Evolutionary conservation across 2,888 invertebrate species (phyloP).

Genomic region (Thymelicus lineola): DNA sequence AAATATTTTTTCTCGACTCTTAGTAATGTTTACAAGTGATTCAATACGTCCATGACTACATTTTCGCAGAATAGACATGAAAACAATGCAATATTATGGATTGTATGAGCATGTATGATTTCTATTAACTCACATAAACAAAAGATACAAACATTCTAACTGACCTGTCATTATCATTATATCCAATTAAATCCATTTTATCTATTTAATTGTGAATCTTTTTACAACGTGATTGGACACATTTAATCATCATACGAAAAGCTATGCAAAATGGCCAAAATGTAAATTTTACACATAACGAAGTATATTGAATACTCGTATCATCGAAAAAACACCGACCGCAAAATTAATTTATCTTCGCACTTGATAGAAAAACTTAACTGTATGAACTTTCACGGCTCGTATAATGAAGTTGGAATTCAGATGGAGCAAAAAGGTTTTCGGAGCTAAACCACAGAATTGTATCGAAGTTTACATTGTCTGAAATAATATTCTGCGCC

Average conservation of each 20-base stretch:
- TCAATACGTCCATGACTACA: too few relatives aligned
- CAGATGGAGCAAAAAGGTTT: constrained; percentile 23
- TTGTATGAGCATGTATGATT: too few relatives aligned
- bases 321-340: neutral
- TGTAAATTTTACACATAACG: neutral
- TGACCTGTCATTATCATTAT: neutral
- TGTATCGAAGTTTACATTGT: constrained; percentile 28
- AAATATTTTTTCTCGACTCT: too few relatives aligned
- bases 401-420: constrained; percentile 30
- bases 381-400: constrained; percentile 25
- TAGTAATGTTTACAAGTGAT: too few relatives aligned
- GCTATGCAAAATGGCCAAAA: neutral
- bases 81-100: too few relatives aligned
- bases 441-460: constrained; percentile 3
- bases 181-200: too few relatives aligned
- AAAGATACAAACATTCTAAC: too few relatives aligned
- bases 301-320: neutral
- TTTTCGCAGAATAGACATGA: too few relatives aligned
- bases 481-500: constrained; percentile 16
- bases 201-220: too few relatives aligned
- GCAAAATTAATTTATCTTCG: constrained; percentile 34
- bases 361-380: constrained; percentile 29
- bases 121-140: too few relatives aligned
- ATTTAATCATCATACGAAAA: too few relatives aligned
- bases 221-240: too few relatives aligned